phyloP scores from a whole-genome alignment of 2,888 invertebrate species.

The Congeria kusceri region DNA sequence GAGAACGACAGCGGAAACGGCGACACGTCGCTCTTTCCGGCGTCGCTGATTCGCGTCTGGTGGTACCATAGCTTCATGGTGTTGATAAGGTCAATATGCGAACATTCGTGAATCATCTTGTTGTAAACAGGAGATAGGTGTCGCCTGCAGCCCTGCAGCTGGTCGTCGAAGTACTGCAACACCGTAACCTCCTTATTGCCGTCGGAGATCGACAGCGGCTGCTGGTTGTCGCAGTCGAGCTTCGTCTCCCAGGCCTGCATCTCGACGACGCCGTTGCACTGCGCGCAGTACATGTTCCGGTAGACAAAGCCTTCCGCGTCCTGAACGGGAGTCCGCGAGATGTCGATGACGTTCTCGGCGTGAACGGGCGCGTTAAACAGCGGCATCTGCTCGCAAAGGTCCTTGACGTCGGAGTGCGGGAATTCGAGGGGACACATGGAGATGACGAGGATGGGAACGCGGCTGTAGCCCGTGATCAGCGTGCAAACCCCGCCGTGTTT shows the following conservation, averaged over 20 bases:
- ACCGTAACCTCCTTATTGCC: slow-evolving; percentile 52
- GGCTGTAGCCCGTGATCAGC: slow-evolving; percentile 51
- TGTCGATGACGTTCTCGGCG: slow-evolving; percentile 56
- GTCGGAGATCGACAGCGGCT: slow-evolving; percentile 55
- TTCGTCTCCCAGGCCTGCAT: slow-evolving; percentile 69
- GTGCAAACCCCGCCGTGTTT: slow-evolving; percentile 56
- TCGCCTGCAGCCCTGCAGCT: slow-evolving; percentile 44
- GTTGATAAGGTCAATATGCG: slow-evolving; percentile 21
- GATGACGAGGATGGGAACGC: slow-evolving; percentile 67
- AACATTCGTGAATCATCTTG: slow-evolving; percentile 56
- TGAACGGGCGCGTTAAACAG: slow-evolving; percentile 16
- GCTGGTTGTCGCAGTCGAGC: slow-evolving; percentile 64
- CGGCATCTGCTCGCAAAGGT: slow-evolving; percentile 56
- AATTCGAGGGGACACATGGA: slow-evolving; percentile 60
- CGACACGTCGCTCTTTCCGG: slow-evolving; percentile 31
- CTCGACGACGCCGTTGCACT: slow-evolving; percentile 65
- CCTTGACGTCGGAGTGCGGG: slow-evolving; percentile 22
- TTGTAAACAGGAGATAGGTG: slow-evolving; percentile 45
- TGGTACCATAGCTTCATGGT: slow-evolving; percentile 21
- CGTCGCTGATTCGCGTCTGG: slow-evolving; percentile 41
- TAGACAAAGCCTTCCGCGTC: slow-evolving; percentile 72
- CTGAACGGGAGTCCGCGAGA: slow-evolving; percentile 73
- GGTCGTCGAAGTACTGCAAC: slow-evolving; percentile 43
- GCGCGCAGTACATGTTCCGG: slow-evolving; percentile 76
- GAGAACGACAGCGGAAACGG: slow-evolving; percentile 76